Evolutionary conservation across 2,113 vertebrate genomes (phyloP).

Genomic region (Colossoma macropomum): DNA sequence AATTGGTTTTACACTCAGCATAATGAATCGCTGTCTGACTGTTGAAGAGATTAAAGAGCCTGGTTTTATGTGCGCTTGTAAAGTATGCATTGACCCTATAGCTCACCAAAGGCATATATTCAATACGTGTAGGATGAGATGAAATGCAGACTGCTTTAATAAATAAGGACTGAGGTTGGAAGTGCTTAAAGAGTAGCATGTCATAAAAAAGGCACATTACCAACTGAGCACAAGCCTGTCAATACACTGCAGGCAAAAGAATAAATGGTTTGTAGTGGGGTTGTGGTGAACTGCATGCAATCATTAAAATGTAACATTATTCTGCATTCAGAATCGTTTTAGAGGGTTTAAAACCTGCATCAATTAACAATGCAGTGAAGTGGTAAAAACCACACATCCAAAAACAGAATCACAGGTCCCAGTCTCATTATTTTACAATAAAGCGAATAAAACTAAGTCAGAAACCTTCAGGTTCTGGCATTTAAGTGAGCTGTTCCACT

Average conservation of each 20-base stretch:
- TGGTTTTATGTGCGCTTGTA: neutral
- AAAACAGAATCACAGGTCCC: neutral
- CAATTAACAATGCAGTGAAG: neutral
- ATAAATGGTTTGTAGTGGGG: neutral
- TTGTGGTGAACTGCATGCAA: neutral
- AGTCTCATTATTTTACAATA: neutral
- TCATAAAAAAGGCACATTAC: neutral
- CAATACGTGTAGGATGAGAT: slow-evolving; percentile 23
- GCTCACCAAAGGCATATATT: slow-evolving; percentile 8
- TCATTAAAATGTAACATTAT: neutral
- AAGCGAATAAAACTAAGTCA: neutral
- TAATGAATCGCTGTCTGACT: slow-evolving; percentile 2
- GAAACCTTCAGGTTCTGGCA: neutral
- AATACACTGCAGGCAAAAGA: neutral
- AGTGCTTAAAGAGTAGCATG: neutral
- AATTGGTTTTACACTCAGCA: neutral
- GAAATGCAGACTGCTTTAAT: slow-evolving; percentile 3
- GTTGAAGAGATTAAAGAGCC: slow-evolving; percentile 20
- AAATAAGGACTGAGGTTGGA: neutral
- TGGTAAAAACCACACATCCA: neutral
- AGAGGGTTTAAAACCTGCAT: neutral
- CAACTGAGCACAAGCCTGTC: neutral
- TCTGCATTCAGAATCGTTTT: neutral
- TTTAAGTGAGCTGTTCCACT: neutral
- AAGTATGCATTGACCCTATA: slow-evolving; percentile 3